Evolutionary conservation across 1,140 invertebrate genomes (phyloP), one percentile per base, ranked within the genome.

Genomic region (Rhyacophila brunnea): DNA sequence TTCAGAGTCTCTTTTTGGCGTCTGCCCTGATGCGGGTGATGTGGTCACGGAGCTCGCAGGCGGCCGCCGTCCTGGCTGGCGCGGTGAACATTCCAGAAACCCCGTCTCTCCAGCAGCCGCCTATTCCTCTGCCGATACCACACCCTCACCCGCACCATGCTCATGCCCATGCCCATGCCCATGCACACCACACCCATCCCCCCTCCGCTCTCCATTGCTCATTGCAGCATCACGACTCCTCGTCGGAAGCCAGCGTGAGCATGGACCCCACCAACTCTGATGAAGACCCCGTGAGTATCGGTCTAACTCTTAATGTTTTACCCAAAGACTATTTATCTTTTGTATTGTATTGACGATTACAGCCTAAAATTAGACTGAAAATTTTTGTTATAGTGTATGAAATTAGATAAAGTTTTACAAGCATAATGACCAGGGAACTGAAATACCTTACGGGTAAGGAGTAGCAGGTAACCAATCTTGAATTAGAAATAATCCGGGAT

Each of bases 11-110:
- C 42, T 92, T 90, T 70, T 78, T 96, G 50, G 90, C 92, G 1
- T 95, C 92, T 1, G 90, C 92, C 5, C 71, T 96, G 34, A 92
- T 92, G 42, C 93, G 95, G 69, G 87, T 91, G 66, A 87, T 95
- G 69, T 95, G 93, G 93, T 88, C 89, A 4, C 85, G 88, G 42
- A 74, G 87, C 83, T 69, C 84, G 77, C 49, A 81, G 55, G 74
- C 80, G 73, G 68, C 73, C 68, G 18, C 81, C 71, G 73, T 79
- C 9, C 59, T 74, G 14, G 58, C 68, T 34, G 75, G 78, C 32
- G 75, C 81, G 20, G 77, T 68, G 70, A 75, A 69, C 68, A 77
- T 73, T 64, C 80, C 73, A 70, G 76, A 74, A 67, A 74, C 77
- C 64, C 83, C 70, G 62, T 81, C 80, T 0, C 77, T 77, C 45